Conservation (phyloP, 2,888 invertebrate genomes). For the Piscicola geometra region DNA sequence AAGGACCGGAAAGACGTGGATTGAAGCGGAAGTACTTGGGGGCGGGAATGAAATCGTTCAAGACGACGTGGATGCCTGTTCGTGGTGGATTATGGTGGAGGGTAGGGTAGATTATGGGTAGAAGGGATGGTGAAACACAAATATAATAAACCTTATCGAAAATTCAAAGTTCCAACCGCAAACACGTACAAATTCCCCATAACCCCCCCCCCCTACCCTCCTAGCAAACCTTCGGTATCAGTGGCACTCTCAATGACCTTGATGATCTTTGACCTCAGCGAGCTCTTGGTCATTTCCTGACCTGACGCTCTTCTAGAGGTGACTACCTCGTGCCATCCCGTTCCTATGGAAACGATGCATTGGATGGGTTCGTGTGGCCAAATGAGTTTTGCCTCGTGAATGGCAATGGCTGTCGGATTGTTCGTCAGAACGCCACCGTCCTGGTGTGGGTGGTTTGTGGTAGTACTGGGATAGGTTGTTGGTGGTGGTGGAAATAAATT, state of each 20-base stretch:
- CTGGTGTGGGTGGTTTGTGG: conserved; percentile 51
- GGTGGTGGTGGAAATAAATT: neutral
- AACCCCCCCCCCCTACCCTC: neutral
- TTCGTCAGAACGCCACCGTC: conserved; percentile 80
- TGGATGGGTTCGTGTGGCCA: conserved; percentile 73
- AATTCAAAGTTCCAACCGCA: too few relatives aligned
- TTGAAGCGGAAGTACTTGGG: conserved; percentile 78
- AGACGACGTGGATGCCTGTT: conserved; percentile 63
- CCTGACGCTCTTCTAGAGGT: conserved; percentile 43
- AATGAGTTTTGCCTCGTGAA: conserved; percentile 77
- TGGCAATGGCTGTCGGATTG: conserved; percentile 80
- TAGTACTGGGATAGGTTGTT: neutral
- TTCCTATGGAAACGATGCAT: conserved; percentile 79
- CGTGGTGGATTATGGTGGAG: conserved; percentile 23
- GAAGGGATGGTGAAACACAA: neutral
- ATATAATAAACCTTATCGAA: too few relatives aligned
- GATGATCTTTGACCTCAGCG: conserved; percentile 73
- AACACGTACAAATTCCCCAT: too few relatives aligned
- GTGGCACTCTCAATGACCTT: conserved; percentile 58
- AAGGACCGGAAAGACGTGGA: conserved; percentile 75
- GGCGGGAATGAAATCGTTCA: conserved; percentile 59
- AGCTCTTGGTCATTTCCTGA: conserved; percentile 57
- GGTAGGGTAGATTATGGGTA: neutral
- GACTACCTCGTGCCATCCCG: conserved; percentile 58
- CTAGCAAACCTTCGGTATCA: conserved; percentile 52